phyloP scores from a whole-genome alignment of 2,797 vertebrate species.

The Hemitrygon akajei region DNA sequence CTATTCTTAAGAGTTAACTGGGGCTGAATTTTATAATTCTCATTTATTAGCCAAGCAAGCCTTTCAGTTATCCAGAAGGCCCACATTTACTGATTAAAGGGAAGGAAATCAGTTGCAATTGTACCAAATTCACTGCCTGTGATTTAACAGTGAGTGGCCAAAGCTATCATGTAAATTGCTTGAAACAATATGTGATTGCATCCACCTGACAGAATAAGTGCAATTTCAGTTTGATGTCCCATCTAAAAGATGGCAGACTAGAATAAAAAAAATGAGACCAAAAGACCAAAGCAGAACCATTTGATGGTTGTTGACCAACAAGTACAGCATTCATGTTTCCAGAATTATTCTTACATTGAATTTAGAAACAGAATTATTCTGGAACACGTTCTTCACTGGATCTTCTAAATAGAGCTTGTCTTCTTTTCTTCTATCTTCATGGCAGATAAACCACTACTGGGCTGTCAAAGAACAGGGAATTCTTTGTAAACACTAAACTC shows the following conservation, averaged over 20 bases:
- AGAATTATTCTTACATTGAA: too few relatives aligned
- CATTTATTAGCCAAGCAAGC: background rate
- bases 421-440: background rate
- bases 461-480: background rate
- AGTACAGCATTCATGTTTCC: too few relatives aligned
- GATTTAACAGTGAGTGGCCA: background rate
- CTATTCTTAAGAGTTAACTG: background rate
- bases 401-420: background rate
- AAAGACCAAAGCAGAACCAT: too few relatives aligned
- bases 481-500: background rate
- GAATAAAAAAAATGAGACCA: too few relatives aligned
- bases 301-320: too few relatives aligned
- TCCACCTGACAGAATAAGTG: too few relatives aligned
- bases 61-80: background rate
- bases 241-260: too few relatives aligned
- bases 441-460: background rate
- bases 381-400: background rate
- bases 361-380: too few relatives aligned
- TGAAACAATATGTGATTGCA: background rate
- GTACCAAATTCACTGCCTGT: background rate
- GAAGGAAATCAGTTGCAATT: background rate
- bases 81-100: background rate
- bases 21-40: background rate
- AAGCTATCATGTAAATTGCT: background rate
- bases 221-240: too few relatives aligned